Conservation (phyloP, 2,113 vertebrate genomes). For the Eudyptes chrysolophus region DNA sequence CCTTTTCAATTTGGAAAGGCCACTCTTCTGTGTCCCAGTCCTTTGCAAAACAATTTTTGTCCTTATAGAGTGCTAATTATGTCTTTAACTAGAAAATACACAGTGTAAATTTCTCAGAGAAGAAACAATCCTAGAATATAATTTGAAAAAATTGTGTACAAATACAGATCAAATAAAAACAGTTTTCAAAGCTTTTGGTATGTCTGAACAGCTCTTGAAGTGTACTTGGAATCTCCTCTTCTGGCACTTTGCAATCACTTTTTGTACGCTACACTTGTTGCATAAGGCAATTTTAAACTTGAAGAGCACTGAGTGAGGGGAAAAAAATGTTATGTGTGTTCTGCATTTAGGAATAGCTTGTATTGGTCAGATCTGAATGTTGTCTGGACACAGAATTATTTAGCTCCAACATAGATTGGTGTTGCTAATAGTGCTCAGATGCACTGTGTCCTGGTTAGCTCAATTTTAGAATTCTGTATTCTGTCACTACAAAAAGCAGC, state of each 20-base stretch:
- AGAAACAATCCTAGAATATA: background rate
- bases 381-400: background rate
- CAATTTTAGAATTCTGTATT: background rate
- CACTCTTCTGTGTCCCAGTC: background rate
- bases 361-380: background rate
- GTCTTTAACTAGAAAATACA: background rate
- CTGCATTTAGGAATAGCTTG: background rate
- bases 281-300: background rate
- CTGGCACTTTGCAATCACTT: background rate
- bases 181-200: background rate
- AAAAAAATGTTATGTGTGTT: background rate
- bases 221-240: background rate
- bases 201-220: conserved; percentile 4
- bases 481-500: background rate
- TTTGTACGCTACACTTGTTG: background rate
- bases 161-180: background rate
- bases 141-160: background rate
- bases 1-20: background rate
- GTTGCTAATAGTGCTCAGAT: background rate
- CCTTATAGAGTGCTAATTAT: background rate
- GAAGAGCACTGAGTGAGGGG: background rate
- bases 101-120: background rate
- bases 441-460: background rate
- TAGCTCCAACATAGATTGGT: background rate
- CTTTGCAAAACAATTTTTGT: background rate